phyloP scores from a whole-genome alignment of 2,113 vertebrate genomes.

The Elephas maximus region DNA sequence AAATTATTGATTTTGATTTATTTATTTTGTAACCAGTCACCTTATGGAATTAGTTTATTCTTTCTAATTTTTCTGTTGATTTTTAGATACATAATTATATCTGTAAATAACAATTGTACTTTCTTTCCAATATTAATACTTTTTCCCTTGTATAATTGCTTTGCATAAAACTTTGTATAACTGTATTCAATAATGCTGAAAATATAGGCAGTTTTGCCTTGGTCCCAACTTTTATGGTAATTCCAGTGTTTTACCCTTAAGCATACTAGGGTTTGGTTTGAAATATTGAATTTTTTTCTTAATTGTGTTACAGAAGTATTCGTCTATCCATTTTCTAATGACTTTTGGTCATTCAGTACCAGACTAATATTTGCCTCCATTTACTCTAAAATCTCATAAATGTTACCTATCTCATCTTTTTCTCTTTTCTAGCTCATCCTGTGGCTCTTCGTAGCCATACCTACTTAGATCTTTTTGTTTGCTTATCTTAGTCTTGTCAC shows the following conservation, averaged over 20 bases:
- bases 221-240: not conserved
- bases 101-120: slow-evolving; percentile 10
- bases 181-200: slow-evolving; percentile 35
- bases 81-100: not conserved
- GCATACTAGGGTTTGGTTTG: slow-evolving; percentile 23
- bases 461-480: slow-evolving; percentile 11
- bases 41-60: slow-evolving; percentile 29
- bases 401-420: not conserved
- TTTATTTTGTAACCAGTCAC: not conserved
- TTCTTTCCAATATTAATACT: slow-evolving; percentile 22
- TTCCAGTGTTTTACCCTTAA: slow-evolving; percentile 49
- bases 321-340: slow-evolving; percentile 10
- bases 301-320: not conserved
- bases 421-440: not conserved
- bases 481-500: not conserved
- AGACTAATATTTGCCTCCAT: not conserved
- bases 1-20: slow-evolving; percentile 34
- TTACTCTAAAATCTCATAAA: not conserved
- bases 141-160: not conserved
- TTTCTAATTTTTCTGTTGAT: slow-evolving; percentile 1
- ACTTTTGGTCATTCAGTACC: not conserved
- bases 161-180: not conserved
- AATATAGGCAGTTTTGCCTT: not conserved
- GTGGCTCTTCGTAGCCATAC: slow-evolving; percentile 4
- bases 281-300: not conserved